phyloP scores from a whole-genome alignment of 2,797 vertebrate genomes.

The Clarias platycephalus region DNA sequence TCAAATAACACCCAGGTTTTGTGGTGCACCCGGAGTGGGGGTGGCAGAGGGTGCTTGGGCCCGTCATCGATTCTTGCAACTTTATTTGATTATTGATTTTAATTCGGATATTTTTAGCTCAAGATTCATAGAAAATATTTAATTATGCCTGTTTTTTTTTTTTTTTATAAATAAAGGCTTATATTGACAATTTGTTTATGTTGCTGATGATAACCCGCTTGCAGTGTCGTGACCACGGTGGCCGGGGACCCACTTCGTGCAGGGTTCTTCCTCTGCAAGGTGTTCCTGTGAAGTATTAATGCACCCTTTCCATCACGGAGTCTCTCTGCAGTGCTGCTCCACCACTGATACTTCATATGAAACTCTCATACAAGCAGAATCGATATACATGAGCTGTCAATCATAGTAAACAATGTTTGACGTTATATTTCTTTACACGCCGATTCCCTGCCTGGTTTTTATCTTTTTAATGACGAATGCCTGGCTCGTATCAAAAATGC shows the following conservation, averaged over 20 bases:
- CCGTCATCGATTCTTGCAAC: too few species aligned
- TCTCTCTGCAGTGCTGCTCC: not conserved
- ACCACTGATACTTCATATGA: not conserved
- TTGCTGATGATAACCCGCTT: not conserved
- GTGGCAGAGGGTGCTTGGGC: too few species aligned
- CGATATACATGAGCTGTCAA: not conserved
- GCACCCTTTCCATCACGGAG: slow-evolving; percentile 9
- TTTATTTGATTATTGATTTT: too few species aligned
- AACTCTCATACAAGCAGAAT: not conserved
- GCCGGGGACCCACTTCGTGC: not conserved
- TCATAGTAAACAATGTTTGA: not conserved
- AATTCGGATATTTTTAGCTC: not conserved
- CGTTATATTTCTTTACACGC: not conserved
- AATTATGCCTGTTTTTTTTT: too few species aligned
- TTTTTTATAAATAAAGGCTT: too few species aligned
- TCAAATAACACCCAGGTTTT: too few species aligned
- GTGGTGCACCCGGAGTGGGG: too few species aligned
- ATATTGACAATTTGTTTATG: not conserved
- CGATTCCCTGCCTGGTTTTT: not conserved
- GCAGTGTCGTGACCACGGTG: not conserved
- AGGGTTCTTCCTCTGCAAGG: not conserved
- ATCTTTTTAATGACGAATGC: slow-evolving; percentile 19
- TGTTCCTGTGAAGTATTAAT: slow-evolving; percentile 1
- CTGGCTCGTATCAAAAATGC: slow-evolving; percentile 2
- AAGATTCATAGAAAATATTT: too few species aligned